A percentile compares a stretch with the other conserved stretches of the same genome.
Conservation (phyloP, 2,113 vertebrate species). For the Potamarius usumacintae region DNA sequence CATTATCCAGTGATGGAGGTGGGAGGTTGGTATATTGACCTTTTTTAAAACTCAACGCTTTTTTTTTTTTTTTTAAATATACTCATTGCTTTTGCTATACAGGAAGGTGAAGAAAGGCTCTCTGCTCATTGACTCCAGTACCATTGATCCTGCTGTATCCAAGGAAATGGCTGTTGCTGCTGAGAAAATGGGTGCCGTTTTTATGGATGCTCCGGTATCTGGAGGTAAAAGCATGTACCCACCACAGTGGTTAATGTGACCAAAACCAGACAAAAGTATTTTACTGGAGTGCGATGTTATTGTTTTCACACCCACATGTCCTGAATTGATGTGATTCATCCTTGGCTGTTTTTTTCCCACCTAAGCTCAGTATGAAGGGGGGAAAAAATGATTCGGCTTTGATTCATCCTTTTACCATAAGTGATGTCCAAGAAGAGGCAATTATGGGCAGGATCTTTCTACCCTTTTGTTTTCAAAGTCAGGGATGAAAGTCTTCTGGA, state of each 20-base stretch:
- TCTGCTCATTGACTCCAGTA: slow-evolving; percentile 96
- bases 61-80: neutral
- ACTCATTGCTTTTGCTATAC: neutral
- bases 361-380: neutral
- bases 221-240: slow-evolving; percentile 79
- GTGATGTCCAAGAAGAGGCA: neutral
- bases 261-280: slow-evolving; percentile 11
- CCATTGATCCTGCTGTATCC: slow-evolving; percentile 92
- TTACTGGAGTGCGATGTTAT: neutral
- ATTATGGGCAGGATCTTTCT: neutral
- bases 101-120: slow-evolving; percentile 95
- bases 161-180: slow-evolving; percentile 90
- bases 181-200: slow-evolving; percentile 95
- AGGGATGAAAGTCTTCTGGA: too few species aligned
- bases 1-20: neutral
- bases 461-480: neutral
- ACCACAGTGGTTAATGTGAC: neutral
- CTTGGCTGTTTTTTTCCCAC: neutral
- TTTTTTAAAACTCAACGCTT: neutral
- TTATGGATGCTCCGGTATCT: slow-evolving; percentile 98
- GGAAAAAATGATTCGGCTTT: slow-evolving; percentile 12
- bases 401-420: slow-evolving; percentile 20
- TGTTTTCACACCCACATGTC: slow-evolving; percentile 18
- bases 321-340: neutral
- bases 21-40: neutral